Base-by-base conservation (phyloP, 2,113 vertebrate species). In the Hydropotes inermis region DNA sequence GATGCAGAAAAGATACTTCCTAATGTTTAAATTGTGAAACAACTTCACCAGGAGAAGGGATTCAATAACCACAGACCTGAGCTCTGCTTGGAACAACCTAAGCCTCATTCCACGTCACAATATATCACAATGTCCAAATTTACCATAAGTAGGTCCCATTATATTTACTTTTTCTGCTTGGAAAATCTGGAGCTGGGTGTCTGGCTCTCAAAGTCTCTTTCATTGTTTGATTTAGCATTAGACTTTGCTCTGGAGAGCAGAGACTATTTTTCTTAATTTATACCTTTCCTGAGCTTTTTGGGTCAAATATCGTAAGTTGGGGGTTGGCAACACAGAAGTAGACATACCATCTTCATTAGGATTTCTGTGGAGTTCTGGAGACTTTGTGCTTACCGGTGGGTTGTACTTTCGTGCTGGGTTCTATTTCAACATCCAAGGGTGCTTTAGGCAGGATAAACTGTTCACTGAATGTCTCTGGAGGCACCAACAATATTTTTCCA, bases 191-290 rank as follows among this genome's bases (percentile, higher is more conserved):
- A 36, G 28, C 27, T 84, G 28, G 12, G 17, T 45, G 39, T 16
- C 79, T 90, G 70, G 47, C 36, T 94, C 55, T 54, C 61, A 79
- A 2, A 47, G 33, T 87, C 50, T 76, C 17, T 86, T 89, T 61
- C 36, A 83, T 58, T 87, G 55, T 84, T 85, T 87, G 33, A 95
- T 61, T 96, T 92, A 95, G 54, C 83, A 94, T 58, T 74, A 92
- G 57, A 3, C 28, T 74, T 85, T 88, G n/a, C 23, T 88, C 55
- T 97, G 60, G 58, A 95, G 19, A 86, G 1, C 61, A 81, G 36
- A 86, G 17, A 64, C 30, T 78, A 55, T 54, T 95, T 97, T 94
- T 96, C 57, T 92, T 89, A 92, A 64, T 90, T 52, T 97, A 74
- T 86, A 85, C 28, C 25, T 84, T 84, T 74, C 25, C 70, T 87